Conservation (phyloP, 2,113 vertebrate genomes). For the Daubentonia madagascariensis region DNA sequence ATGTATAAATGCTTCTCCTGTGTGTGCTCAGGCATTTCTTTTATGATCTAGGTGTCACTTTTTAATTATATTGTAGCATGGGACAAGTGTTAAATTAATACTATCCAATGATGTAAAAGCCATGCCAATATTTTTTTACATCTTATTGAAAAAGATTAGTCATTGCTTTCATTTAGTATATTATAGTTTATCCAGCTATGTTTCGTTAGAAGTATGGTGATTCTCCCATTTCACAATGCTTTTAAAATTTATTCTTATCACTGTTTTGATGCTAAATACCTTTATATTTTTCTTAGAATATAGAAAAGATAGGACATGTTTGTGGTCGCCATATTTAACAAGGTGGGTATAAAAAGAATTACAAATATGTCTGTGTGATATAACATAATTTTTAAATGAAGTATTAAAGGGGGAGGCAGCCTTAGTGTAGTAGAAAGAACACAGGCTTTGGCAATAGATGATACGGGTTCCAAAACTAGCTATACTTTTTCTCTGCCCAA, state of each 20-base stretch:
- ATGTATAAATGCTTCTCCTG: neutral
- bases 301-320: conserved; percentile 13
- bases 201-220: conserved; percentile 8
- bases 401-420: neutral
- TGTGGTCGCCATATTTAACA: conserved; percentile 25
- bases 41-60: conserved; percentile 16
- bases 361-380: neutral
- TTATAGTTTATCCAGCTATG: neutral
- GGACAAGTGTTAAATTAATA: conserved; percentile 13
- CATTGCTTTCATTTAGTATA: conserved; percentile 55
- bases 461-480: neutral
- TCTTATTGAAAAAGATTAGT: conserved; percentile 35
- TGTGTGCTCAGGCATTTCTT: conserved; percentile 6
- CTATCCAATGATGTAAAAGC: conserved; percentile 39
- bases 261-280: neutral
- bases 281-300: conserved; percentile 47
- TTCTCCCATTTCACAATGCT: neutral
- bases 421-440: neutral
- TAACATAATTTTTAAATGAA: neutral
- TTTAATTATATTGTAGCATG: conserved; percentile 14
- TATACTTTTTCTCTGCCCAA: conserved; percentile 17
- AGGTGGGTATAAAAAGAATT: conserved; percentile 36
- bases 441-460: conserved; percentile 19
- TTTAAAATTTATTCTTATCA: conserved; percentile 18
- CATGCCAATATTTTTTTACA: neutral